These are phyloP conservation scores for Gorsachius goisagi DNA, from an alignment of 2,113 vertebrate species.

Conservation along the genomic window DNA sequence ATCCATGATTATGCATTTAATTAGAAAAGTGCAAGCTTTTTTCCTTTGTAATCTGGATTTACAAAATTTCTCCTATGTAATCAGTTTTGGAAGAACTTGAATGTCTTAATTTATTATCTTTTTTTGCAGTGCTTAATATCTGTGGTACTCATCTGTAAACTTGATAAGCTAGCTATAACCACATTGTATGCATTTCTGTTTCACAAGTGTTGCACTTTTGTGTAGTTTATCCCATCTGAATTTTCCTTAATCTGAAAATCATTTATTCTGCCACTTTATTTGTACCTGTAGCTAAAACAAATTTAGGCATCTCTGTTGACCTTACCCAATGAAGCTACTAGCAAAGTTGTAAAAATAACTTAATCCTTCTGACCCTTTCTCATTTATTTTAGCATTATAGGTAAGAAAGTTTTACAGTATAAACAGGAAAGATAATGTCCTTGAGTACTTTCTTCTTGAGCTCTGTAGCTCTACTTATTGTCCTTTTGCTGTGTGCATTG, in stretches of 20 bases:
- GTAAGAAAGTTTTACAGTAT: background rate
- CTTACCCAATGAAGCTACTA: background rate
- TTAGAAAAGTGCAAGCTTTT: slow-evolving; percentile 63
- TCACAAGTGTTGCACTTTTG: background rate
- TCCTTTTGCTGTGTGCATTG: background rate
- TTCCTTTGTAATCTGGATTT: slow-evolving; percentile 36
- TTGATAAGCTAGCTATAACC: background rate
- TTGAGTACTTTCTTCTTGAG: background rate
- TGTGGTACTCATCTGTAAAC: background rate
- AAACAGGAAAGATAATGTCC: background rate
- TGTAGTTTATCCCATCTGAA: background rate
- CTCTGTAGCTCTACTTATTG: background rate
- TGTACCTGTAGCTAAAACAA: background rate
- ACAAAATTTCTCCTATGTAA: background rate
- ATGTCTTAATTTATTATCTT: background rate
- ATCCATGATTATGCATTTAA: slow-evolving; percentile 78
- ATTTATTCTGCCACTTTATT: background rate
- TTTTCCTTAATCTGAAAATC: background rate
- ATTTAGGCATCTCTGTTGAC: background rate
- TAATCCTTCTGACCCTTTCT: background rate
- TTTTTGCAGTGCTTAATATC: background rate
- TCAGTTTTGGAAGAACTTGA: slow-evolving; percentile 11
- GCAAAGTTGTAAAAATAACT: background rate
- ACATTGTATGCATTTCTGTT: background rate
- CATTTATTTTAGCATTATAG: background rate